Evolutionary conservation across 53 echinoderm and acorn worm genomes (phyloP).

Genomic region (Stichopus horrens): DNA sequence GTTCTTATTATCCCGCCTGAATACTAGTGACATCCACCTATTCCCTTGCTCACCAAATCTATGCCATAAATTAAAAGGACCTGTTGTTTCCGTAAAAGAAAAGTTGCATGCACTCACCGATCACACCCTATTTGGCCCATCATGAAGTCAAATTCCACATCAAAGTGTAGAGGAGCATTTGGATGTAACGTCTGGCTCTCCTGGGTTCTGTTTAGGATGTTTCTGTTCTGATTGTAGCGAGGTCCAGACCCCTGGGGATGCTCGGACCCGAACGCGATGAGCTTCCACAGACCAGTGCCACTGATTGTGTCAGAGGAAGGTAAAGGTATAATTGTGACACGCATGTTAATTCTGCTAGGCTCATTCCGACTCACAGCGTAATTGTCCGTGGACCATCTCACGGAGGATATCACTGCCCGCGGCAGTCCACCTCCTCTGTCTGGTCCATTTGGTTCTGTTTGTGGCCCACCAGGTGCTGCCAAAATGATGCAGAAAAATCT

Average conservation of each 20-base stretch:
- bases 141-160: slow-evolving; percentile 27
- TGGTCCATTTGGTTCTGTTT: background rate
- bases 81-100: background rate
- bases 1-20: too few relatives aligned
- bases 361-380: slow-evolving; percentile 5
- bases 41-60: background rate
- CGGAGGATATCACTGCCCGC: slow-evolving; percentile 3
- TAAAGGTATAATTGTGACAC: background rate
- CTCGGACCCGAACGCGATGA: background rate
- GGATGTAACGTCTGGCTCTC: background rate
- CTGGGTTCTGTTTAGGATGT: background rate
- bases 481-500: background rate
- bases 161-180: background rate
- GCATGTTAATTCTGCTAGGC: slow-evolving; percentile 30
- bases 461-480: slow-evolving; percentile 5
- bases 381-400: slow-evolving; percentile 10
- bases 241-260: slow-evolving; percentile 26
- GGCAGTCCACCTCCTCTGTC: background rate
- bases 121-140: slow-evolving; percentile 40
- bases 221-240: slow-evolving; percentile 26
- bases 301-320: slow-evolving; percentile 10
- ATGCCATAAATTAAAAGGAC: background rate
- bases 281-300: slow-evolving; percentile 20
- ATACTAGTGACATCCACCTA: too few relatives aligned
- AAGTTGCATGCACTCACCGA: slow-evolving; percentile 15